phyloP scores from a whole-genome alignment of 2,113 vertebrate species.

The Oryzias woworae region DNA sequence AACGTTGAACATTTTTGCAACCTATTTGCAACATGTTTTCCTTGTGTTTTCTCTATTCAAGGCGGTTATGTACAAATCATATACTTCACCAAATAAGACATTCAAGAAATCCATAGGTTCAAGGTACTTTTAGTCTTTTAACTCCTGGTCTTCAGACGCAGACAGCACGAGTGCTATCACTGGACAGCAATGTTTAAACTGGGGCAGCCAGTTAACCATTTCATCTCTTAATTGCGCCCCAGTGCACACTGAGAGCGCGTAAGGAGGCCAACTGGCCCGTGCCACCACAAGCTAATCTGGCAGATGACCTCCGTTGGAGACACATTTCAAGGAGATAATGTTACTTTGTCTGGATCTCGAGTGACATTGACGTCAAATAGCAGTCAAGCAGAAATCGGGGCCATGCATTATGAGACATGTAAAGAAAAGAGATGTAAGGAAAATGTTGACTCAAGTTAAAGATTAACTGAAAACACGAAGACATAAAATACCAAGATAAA shows the following conservation, averaged over 20 bases:
- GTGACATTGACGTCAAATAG: neutral
- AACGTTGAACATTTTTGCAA: too few relatives aligned
- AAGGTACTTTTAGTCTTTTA: conserved; percentile 51
- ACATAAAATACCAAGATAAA: conserved; percentile 4
- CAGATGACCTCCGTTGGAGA: conserved; percentile 3
- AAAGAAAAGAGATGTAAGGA: conserved; percentile 9
- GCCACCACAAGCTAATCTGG: conserved; percentile 11
- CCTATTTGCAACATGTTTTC: too few relatives aligned
- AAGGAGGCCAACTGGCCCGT: neutral
- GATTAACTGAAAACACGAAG: conserved; percentile 20
- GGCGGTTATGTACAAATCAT: too few relatives aligned
- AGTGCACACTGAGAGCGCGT: conserved; percentile 9
- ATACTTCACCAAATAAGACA: too few relatives aligned
- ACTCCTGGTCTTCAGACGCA: conserved; percentile 59
- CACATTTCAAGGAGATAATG: conserved; percentile 1
- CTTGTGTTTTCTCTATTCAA: too few relatives aligned
- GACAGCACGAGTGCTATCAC: conserved; percentile 43
- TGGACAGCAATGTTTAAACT: conserved; percentile 57
- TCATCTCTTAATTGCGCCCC: conserved; percentile 12
- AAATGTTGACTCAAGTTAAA: conserved; percentile 40
- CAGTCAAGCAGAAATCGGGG: neutral
- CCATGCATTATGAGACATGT: neutral
- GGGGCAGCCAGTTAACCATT: conserved; percentile 44
- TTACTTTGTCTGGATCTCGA: conserved; percentile 2
- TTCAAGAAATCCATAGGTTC: conserved; percentile 55